Evolutionary conservation across 2,113 vertebrate genomes (phyloP), one percentile per base, ranked within the genome.

Genomic region (Ptilonorhynchus violaceus): DNA sequence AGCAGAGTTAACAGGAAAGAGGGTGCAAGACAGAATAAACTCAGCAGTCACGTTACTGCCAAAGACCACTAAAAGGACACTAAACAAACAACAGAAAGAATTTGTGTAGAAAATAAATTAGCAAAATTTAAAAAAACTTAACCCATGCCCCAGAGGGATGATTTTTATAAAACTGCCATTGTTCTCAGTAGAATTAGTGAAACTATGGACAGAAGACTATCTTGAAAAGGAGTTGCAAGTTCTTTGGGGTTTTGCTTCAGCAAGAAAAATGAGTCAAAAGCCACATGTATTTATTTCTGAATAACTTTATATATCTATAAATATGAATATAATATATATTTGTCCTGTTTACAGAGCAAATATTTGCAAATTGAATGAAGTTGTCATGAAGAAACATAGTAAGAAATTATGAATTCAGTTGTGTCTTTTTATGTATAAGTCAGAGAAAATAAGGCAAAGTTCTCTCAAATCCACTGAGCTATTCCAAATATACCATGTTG

Each of bases 71-170:
- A 64, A 88, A 94, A 94, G 87, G 74, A 86, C 76, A 87, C 62
- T 75, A 87, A 89, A 68, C 72, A 93, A 96, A 88, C 42, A 80
- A 80, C 56, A 94, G 68, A 94, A 89, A 93, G 70, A 64, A 66
- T 86, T 84, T 75, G 44, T 79, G 84, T 31, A 76, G 70, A 91
- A 92, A 94, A 89, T 52, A 72, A 92, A 88, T 80, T 56, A 81
- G 52, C 31, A 60, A 93, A 91, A 94, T 88, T 89, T 72, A 33
- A 83, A 92, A 87, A 84, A 76, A 11, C 8, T 42, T 73, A 69
- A 81, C 10, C 37, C 10, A 4, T 64, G 62, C 5, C 64, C 27
- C 25, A 64, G 58, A 58, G 53, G 35, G 37, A 91, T 70, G 62
- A 69, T 24, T 83, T 91, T 74, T 52, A 77, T 76, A 89, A 91